Conservation (phyloP, 1,140 invertebrate genomes). For the Periplaneta americana region DNA sequence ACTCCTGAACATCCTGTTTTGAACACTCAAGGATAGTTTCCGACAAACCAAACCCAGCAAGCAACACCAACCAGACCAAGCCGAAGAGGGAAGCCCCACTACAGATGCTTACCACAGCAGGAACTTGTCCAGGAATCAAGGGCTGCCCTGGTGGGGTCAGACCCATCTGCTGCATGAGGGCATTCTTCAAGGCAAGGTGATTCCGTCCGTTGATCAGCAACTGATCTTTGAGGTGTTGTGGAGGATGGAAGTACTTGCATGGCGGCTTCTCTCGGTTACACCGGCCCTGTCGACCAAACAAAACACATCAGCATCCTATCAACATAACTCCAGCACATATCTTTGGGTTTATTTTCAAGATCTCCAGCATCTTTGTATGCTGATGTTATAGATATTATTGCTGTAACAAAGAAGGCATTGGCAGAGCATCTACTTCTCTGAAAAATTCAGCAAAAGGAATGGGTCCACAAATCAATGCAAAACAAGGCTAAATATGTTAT, state of each 20-base stretch:
- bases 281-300: constrained; percentile 77
- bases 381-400: no score
- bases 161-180: constrained; percentile 93
- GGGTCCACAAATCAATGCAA: no score
- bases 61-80: neutral
- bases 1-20: no score
- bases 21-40: no score
- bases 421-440: no score
- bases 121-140: constrained; percentile 84
- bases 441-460: no score
- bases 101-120: constrained; percentile 71
- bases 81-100: neutral
- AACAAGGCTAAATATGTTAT: no score
- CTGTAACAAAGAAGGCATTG: no score
- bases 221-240: constrained; percentile 99
- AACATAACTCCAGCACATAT: no score
- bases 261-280: constrained; percentile 99
- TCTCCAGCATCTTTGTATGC: no score
- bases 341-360: no score
- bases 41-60: neutral
- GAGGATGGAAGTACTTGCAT: constrained; percentile 99
- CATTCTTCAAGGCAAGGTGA: constrained; percentile 96
- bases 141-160: constrained; percentile 74
- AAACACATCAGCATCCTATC: no score
- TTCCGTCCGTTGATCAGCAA: constrained; percentile 98